phyloP scores from a whole-genome alignment of 2,113 vertebrate genomes.

The Equus przewalskii region DNA sequence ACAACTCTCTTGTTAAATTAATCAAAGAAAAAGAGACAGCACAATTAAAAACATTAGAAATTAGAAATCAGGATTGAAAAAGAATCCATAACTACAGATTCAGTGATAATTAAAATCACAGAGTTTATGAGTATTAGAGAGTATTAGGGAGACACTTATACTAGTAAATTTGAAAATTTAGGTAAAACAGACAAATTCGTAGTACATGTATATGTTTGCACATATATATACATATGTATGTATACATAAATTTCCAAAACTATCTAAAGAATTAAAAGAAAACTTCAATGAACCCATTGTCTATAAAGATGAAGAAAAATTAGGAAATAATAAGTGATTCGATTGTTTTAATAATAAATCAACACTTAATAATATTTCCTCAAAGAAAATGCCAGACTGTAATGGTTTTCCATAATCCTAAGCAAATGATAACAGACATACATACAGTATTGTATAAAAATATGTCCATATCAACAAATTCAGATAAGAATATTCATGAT shows the following conservation, averaged over 20 bases:
- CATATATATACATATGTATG: no score
- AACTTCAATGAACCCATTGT: not conserved
- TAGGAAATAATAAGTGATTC: not conserved
- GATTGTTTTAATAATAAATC: not conserved
- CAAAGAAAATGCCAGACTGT: not conserved
- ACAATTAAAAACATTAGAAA: slow-evolving; percentile 35
- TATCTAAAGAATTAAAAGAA: not conserved
- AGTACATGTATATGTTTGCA: not conserved
- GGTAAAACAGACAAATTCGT: not conserved
- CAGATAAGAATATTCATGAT: not conserved
- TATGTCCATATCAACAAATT: not conserved
- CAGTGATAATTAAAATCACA: not conserved
- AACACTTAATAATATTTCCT: not conserved
- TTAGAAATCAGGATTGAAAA: slow-evolving; percentile 7
- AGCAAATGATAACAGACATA: not conserved
- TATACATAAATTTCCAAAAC: not conserved
- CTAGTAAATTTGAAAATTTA: not conserved
- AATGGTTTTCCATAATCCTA: not conserved
- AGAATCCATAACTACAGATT: not conserved
- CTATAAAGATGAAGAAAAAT: not conserved
- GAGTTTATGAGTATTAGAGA: not conserved
- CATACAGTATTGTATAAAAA: not conserved
- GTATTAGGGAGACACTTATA: not conserved
- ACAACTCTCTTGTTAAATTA: not conserved
- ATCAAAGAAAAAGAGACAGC: not conserved